Base-by-base conservation (phyloP, 2,113 vertebrate genomes). In the Cinclus cinclus region DNA sequence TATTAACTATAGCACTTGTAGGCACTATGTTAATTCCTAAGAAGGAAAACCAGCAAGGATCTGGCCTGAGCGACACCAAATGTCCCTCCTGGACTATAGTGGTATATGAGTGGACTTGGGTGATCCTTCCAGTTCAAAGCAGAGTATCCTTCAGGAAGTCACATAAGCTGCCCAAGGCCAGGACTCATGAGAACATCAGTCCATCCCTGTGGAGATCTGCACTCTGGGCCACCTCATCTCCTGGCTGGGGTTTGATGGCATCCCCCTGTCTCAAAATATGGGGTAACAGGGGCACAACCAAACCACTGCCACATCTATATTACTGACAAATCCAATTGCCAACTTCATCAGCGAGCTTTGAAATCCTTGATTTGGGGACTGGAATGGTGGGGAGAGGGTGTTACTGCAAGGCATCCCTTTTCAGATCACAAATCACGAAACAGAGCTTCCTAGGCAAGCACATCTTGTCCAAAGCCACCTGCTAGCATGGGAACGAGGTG, bases 271-370 rank as follows among this genome's bases (percentile, higher is more conserved):
- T 95, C 59, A 65, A 89, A 95, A 53, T 33, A 50, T 0, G 0
- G 4, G 37, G 28, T 27, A 78, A 67, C 7, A 56, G 49, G 52
- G 4, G 1, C 50, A 52, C 25, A 58, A 50, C 31, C 64, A 75
- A 80, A 69, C 9, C 60, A 78, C 42, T 35, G n/a, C 31, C 68
- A 70, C 0, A 0, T 30, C 37, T 31, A 2, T 3, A 7, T 37
- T 46, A 63, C 35, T 46, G 30, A 79, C 30, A 81, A 89, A 79
- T 33, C 33, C 65, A 71, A 16, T 6, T 55, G 30, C 47, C 1
- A 25, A 2, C 20, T 77, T 92, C 6, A 53, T 37, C 39, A 82
- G 60, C 70, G 46, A 33, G 30, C 41, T 87, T 59, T 82, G 69
- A 68, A 91, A 75, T 79, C 42, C 42, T 78, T 13, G 19, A 70